Evolutionary conservation across 1,140 invertebrate species (phyloP), one percentile per base, ranked within the genome.

Genomic region (Pararge aegeria): DNA sequence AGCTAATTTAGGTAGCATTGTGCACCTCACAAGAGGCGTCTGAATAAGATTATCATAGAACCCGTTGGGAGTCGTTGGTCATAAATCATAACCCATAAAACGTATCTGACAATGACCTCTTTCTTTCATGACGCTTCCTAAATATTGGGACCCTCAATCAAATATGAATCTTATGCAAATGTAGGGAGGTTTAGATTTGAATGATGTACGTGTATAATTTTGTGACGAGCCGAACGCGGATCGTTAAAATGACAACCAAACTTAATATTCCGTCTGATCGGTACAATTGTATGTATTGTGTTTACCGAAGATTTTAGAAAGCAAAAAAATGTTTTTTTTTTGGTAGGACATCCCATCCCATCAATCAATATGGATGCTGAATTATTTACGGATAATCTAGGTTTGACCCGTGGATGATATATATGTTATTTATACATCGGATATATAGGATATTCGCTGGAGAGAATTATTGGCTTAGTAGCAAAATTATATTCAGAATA

Each of bases 1-100:
- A 83, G 82, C 85, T 89, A 89, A 89, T 89, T 89, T 89, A 88
- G 80, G 87, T 89, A 88, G 87, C 87, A 89, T 89, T 89, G 87
- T 88, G 73, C 75, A 78, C 72, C 74, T 75, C 76, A 79, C 75
- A 81, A 80, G 75, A 82, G 77, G 74, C 67, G 71, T 67, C 75
- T 87, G 83, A 87, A 86, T 89, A 79, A 89, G 83, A 89, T 89
- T 88, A 89, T 87, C 87, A 84, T 57, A 84, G 73, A 87, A 83
- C 78, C 85, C 80, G 82, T 88, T 87, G 85, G 87, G 81, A 89
- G 87, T 87, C 84, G 84, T 79, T 73, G 78, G 71, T 87, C 87
- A 89, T 89, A 88, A 89, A 89, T 89, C 87, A 89, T 89, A 84
- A 76, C 80, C 78, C 83, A 87, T 89, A 87, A 87, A 85, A 82